A percentile compares a stretch with the other conserved stretches of the same genome.
These are phyloP conservation scores for Drosophila obscura DNA, from an alignment of 1,140 invertebrate genomes.

Conservation along the genomic window DNA sequence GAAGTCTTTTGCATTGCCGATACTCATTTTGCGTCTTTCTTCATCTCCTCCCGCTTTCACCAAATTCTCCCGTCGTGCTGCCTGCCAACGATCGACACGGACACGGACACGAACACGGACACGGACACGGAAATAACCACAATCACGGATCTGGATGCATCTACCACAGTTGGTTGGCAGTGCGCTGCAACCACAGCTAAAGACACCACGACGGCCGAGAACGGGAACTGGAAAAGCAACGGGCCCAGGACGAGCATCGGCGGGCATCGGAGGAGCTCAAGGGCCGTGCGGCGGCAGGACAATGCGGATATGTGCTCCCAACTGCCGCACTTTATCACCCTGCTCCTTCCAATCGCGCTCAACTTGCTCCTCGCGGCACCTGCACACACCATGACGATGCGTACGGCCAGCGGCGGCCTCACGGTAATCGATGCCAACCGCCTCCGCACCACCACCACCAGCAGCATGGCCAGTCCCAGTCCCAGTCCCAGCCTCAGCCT, in stretches of 20 bases:
- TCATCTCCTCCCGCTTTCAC: slow-evolving; percentile 1
- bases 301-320: slow-evolving; percentile 55
- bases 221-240: slow-evolving; percentile 25
- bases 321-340: slow-evolving; percentile 36
- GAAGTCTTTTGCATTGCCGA: no score
- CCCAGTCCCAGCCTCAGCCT: not conserved
- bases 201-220: slow-evolving; percentile 57
- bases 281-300: slow-evolving; percentile 35
- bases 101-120: no score
- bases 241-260: slow-evolving; percentile 1
- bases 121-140: no score
- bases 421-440: slow-evolving; percentile 38
- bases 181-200: slow-evolving; percentile 72
- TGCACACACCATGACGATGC: slow-evolving; percentile 45
- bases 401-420: slow-evolving; percentile 53
- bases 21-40: not conserved
- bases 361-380: slow-evolving; percentile 24
- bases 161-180: slow-evolving; percentile 66
- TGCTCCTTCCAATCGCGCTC: slow-evolving; percentile 52
- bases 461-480: slow-evolving; percentile 8
- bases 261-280: not conserved
- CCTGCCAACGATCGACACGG: no score
- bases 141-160: slow-evolving; percentile 5
- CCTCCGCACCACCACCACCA: slow-evolving; percentile 4
- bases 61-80: no score